These are phyloP conservation scores for Apotomis betuletana DNA, from an alignment of 2,888 invertebrate species.

Conservation along the genomic window DNA sequence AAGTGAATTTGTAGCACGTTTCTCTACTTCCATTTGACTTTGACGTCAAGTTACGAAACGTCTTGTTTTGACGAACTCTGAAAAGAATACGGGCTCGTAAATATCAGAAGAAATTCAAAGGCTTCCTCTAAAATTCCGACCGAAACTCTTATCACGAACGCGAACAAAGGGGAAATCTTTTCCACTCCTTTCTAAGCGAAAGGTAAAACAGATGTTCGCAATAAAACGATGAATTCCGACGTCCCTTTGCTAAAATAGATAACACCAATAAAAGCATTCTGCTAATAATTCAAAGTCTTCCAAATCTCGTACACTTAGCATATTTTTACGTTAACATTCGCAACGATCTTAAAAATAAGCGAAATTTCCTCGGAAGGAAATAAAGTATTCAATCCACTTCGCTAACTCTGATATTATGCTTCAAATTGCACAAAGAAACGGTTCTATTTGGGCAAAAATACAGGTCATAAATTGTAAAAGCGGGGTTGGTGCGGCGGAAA, in stretches of 20 bases:
- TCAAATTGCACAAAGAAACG: conserved; percentile 36
- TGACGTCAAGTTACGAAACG: background rate
- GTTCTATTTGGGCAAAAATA: conserved; percentile 35
- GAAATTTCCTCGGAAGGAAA: conserved; percentile 19
- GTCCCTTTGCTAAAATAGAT: conserved; percentile 3
- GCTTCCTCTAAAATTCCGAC: background rate
- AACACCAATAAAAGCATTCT: conserved; percentile 31
- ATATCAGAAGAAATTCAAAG: background rate
- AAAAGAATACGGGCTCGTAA: background rate
- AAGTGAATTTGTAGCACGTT: no score
- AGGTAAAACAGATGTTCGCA: conserved; percentile 16
- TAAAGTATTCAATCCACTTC: conserved; percentile 38
- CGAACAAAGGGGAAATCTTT: background rate
- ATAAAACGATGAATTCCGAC: conserved; percentile 17
- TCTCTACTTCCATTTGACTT: no score
- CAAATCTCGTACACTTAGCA: conserved; percentile 37
- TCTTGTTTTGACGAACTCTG: background rate
- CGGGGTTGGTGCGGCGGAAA: background rate
- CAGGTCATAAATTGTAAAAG: conserved; percentile 31
- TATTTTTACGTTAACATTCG: conserved; percentile 33
- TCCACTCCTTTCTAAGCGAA: background rate
- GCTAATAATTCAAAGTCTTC: conserved; percentile 29
- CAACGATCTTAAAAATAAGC: conserved; percentile 27
- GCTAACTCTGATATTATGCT: conserved; percentile 36
- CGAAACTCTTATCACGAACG: background rate